phyloP scores from a whole-genome alignment of 1,140 invertebrate genomes.

The Ceratina australensis region DNA sequence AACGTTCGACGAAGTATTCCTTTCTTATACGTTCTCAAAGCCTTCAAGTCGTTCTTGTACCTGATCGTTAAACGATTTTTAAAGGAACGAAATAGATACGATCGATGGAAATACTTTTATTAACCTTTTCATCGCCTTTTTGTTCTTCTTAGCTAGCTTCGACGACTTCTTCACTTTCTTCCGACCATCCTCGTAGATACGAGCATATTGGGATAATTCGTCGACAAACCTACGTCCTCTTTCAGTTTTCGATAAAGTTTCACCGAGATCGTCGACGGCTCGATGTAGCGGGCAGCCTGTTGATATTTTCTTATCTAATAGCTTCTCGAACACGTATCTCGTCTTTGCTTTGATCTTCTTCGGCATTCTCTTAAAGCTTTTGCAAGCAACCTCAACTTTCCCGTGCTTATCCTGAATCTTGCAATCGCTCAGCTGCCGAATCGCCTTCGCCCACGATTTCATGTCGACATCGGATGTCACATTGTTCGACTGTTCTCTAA shows the following conservation, averaged over 20 bases:
- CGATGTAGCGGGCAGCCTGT: slow-evolving; percentile 27
- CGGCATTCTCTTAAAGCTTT: neutral
- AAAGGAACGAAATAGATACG: neutral
- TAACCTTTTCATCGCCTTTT: slow-evolving; percentile 16
- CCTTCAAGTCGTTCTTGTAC: slow-evolving; percentile 27
- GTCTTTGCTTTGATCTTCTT: slow-evolving; percentile 1
- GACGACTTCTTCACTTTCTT: slow-evolving; percentile 17
- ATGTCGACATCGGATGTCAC: neutral
- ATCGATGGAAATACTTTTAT: neutral
- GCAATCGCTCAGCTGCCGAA: slow-evolving; percentile 51
- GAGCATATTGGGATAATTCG: slow-evolving; percentile 30
- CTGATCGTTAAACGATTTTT: slow-evolving; percentile 1
- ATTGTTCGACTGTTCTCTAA: neutral
- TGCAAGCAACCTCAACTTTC: slow-evolving; percentile 10
- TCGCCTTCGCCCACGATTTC: slow-evolving; percentile 38
- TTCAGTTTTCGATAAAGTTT: slow-evolving; percentile 29
- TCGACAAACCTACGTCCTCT: slow-evolving; percentile 37
- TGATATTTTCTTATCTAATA: slow-evolving; percentile 22
- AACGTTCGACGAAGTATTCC: slow-evolving; percentile 29
- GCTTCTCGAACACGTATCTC: slow-evolving; percentile 41
- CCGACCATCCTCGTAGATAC: slow-evolving; percentile 32
- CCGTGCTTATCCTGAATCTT: slow-evolving; percentile 10
- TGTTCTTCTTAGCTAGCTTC: neutral
- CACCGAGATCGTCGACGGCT: slow-evolving; percentile 38
- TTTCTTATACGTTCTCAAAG: slow-evolving; percentile 44